Evolutionary conservation across 2,888 invertebrate species (phyloP), one percentile per base, ranked within the genome.

Genomic region (Scelioninae gen. 2): DNA sequence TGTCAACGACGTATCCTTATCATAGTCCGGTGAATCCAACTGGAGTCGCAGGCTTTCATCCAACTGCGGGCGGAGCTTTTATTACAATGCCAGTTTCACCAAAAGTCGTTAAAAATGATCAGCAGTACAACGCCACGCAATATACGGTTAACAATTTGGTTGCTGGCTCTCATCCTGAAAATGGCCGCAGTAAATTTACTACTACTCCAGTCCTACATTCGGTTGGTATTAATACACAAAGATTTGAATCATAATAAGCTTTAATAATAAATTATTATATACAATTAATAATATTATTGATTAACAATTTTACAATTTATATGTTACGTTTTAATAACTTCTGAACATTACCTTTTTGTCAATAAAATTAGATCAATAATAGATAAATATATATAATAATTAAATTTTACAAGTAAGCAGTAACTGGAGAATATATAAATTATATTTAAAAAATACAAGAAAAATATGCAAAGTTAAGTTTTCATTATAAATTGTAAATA

Each of bases 21-120:
- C 90, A 89, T 79, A 91, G 92, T 76, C 92, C 92, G 58, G 90
- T 92, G 53, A 95, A 94, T 88, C 95, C 95, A 15, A 92, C 92
- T 43, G 95, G 95, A 45, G 91, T 94, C 63, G 92, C 93, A 78
- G 94, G 93, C 79, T 97, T 97, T 88, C 96, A 96, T 86, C 96
- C 96, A 0, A 96, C 94, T 58, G 96, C 96, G 50, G 96, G 96
- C 19, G 96, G 96, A 15, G 96, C 96, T 37, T 96, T 97, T 84
- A 95, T 96, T 86, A 95, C 95, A 11, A 93, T 95, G 88, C 95
- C 93, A 2, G 86, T 88, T 67, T 89, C 89, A 16, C 89, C 89
- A 5, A 89, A 89, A 85, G 83, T 88, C 43, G 82, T 87, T 35
- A 86, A 84, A 74, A 80, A 48, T 31, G 84, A 84, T 25, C 83